These are phyloP conservation scores for Chiridota heheva DNA, from an alignment of 35 echinoderm and acorn worm genomes.

Conservation along the genomic window DNA sequence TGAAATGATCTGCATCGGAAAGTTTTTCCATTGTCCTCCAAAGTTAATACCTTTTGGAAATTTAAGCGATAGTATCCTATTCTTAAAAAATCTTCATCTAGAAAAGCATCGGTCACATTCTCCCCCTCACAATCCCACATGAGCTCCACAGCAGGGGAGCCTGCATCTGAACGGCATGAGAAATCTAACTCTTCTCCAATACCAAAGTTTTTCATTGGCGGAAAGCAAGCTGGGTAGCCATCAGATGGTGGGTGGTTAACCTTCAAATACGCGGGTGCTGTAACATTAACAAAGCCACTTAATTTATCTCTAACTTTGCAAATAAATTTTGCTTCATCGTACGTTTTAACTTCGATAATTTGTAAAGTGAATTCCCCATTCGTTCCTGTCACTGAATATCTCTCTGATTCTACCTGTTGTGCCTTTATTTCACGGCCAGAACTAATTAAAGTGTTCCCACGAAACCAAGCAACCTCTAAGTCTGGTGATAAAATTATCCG, in stretches of 20 bases:
- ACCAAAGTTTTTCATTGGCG: too few relatives aligned
- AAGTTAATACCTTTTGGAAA: background rate
- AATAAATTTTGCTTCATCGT: constrained; percentile 7
- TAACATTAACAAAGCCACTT: background rate
- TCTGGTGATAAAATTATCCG: background rate
- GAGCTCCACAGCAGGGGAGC: background rate
- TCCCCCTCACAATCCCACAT: constrained; percentile 1
- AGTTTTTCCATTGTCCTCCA: constrained; percentile 30
- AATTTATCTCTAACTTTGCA: constrained; percentile 1
- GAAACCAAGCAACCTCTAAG: constrained; percentile 11
- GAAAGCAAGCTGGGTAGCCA: background rate
- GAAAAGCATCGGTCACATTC: constrained; percentile 12
- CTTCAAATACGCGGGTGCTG: background rate
- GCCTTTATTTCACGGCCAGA: background rate
- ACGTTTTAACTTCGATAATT: constrained; percentile 6
- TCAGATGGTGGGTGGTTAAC: background rate
- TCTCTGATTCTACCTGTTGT: background rate
- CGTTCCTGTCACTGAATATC: constrained; percentile 26
- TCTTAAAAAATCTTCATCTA: background rate
- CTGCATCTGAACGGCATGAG: background rate
- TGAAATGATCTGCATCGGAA: constrained; percentile 4
- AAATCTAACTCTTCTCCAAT: too few relatives aligned
- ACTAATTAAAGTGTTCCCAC: background rate
- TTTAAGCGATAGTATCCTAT: background rate
- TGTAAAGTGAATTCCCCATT: constrained; percentile 25